Evolutionary conservation across 1,140 invertebrate species (phyloP), one percentile per base, ranked within the genome.

Genomic region (Drosophila trapezifrons): DNA sequence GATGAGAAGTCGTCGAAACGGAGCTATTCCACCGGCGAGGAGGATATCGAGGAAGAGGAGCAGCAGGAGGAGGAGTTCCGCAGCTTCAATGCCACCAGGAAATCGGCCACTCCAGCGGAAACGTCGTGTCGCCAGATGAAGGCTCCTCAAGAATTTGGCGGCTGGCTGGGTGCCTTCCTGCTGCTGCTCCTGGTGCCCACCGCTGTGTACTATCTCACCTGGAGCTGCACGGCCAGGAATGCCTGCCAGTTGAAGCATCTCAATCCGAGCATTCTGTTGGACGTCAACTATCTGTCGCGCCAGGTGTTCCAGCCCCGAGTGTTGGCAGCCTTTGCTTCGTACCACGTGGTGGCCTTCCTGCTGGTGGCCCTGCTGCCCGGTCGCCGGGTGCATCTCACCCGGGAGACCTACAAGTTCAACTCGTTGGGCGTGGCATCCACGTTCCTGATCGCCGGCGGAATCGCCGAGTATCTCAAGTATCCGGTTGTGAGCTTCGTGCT

Each of bases 1-100:
- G 91, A 91, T 25, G 86, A 83, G 20, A 83, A 85, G 45, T 91
- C 80, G 8, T 91, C 89, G 0, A 90, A 87, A 54, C 72, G 66
- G 9, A 93, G 92, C 64, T 93, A 93, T 70, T 93, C 93, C 9
- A 93, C 93, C 18, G 92, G 91, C 18, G 93, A 93, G 52, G 90
- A 91, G 55, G 77, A 86, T 37, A 46, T 65, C 29, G 86, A 73
- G 0, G 87, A 89, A 18, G 86, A 90, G 29, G 80, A 90, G 10
- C 67, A 76, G 7, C 13, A 56, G n/a, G 69, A 83, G 13, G 78
- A 84, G 10, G 40, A 85, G 17, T 91, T 77, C 52, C 74, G 82
- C 22, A 91, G 90, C 29, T 90, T 91, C 56, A 91, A 80, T 59
- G 72, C 45, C 4, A 77, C 84, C 2, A 49, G 66, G 1, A 72